Percentiles rank a stretch among this genome's conserved stretches.
These are phyloP conservation scores for Pegoplata infirma DNA, from an alignment of 2,888 invertebrate species.

Conservation along the genomic window DNA sequence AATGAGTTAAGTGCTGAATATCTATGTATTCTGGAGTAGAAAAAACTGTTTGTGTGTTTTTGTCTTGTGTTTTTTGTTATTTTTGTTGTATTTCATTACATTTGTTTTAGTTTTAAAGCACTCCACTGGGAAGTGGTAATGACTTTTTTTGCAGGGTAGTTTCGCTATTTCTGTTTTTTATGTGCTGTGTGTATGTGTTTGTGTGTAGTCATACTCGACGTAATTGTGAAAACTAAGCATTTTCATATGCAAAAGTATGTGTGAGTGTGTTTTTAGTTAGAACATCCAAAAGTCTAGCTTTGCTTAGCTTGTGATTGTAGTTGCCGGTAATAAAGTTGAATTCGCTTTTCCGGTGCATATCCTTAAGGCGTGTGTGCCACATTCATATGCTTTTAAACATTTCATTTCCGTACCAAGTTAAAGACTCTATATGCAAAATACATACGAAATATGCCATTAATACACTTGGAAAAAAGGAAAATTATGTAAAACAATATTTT, in stretches of 20 bases:
- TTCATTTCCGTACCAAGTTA: conserved; percentile 56
- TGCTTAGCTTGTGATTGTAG: conserved; percentile 49
- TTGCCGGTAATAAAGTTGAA: conserved; percentile 63
- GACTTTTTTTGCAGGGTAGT: too few species aligned
- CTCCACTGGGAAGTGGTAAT: too few species aligned
- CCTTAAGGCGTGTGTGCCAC: conserved; percentile 54
- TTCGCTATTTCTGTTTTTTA: conserved; percentile 27
- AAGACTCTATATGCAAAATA: conserved; percentile 36
- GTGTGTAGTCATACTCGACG: too few species aligned
- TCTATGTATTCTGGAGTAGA: too few species aligned
- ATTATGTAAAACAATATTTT: too few species aligned
- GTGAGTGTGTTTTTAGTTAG: too few species aligned
- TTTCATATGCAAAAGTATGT: conserved; percentile 11
- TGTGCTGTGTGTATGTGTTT: too few species aligned
- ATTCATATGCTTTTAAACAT: conserved; percentile 49
- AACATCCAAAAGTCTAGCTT: conserved; percentile 49
- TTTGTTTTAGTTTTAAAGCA: too few species aligned
- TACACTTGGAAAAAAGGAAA: neutral
- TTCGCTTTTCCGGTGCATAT: conserved; percentile 62
- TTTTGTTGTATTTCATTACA: too few species aligned
- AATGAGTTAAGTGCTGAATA: too few species aligned
- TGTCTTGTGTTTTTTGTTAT: too few species aligned
- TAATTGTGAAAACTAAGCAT: conserved; percentile 20
- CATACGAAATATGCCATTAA: conserved; percentile 2
- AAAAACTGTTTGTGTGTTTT: too few species aligned